Evolutionary conservation across 2,888 invertebrate species (phyloP).

Genomic region (Hypomecis atomaria): DNA sequence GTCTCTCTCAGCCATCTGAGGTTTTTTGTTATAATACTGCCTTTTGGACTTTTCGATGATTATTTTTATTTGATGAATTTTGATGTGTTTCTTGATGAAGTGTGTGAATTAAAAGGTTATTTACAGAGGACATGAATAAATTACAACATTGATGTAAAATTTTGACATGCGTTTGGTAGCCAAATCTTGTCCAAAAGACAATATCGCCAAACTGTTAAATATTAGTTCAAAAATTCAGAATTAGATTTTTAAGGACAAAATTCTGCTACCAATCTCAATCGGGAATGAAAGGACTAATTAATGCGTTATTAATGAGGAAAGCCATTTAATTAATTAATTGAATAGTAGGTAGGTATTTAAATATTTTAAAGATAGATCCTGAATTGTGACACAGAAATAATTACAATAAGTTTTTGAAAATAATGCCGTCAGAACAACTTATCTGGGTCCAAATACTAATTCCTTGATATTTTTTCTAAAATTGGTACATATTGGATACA

Average conservation of each 20-base stretch:
- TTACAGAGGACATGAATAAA: conserved; percentile 16
- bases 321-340: not conserved
- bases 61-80: conserved; percentile 30
- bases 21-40: conserved; percentile 65
- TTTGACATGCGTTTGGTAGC: conserved; percentile 72
- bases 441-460: no score
- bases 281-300: conserved; percentile 40
- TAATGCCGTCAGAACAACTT: no score
- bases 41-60: conserved; percentile 64
- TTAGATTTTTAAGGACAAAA: conserved; percentile 54
- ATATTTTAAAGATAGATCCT: no score
- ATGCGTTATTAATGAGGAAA: conserved; percentile 35
- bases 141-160: conserved; percentile 25
- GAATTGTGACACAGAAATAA: no score
- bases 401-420: no score
- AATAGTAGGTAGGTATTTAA: no score
- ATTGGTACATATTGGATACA: no score
- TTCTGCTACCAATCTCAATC: conserved; percentile 73
- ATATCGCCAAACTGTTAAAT: conserved; percentile 55
- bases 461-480: no score
- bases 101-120: conserved; percentile 34
- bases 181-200: conserved; percentile 80
- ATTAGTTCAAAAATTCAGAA: conserved; percentile 37
- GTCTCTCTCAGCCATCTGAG: conserved; percentile 27
- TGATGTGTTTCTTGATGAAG: conserved; percentile 33